Conservation (phyloP, 2,797 vertebrate species). For the Hydrocynus forskahlii region DNA sequence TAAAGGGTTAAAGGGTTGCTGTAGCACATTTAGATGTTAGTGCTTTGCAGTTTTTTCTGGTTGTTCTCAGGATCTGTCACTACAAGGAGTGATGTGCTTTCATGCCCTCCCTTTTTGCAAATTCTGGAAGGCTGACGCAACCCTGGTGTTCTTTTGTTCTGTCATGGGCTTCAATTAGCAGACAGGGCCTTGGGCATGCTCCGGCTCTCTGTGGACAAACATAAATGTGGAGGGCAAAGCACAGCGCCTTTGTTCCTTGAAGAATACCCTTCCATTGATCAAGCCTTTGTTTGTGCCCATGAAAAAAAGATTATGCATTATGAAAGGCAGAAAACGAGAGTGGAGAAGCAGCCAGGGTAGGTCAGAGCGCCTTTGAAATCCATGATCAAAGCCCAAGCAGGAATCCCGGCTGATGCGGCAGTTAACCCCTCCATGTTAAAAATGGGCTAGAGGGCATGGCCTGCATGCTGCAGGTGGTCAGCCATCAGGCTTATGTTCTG, state of each 20-base stretch:
- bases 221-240: slow-evolving; percentile 39
- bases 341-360: slow-evolving; percentile 20
- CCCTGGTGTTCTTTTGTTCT: slow-evolving; percentile 29
- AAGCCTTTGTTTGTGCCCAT: slow-evolving; percentile 44
- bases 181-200: slow-evolving; percentile 14
- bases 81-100: slow-evolving; percentile 21
- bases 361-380: slow-evolving; percentile 54
- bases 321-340: slow-evolving; percentile 26
- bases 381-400: slow-evolving; percentile 55
- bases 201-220: slow-evolving; percentile 43
- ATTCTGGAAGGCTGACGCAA: slow-evolving; percentile 36
- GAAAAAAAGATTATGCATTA: slow-evolving; percentile 21
- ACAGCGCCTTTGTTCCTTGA: slow-evolving; percentile 46
- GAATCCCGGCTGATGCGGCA: slow-evolving; percentile 12
- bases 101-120: slow-evolving; percentile 1
- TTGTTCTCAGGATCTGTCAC: slow-evolving; percentile 3
- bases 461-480: slow-evolving; percentile 15
- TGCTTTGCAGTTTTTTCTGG: neutral
- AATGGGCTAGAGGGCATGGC: slow-evolving; percentile 18
- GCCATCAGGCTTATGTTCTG: neutral
- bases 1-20: neutral
- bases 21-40: neutral
- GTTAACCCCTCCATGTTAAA: slow-evolving; percentile 41
- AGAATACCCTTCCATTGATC: slow-evolving; percentile 53
- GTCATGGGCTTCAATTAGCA: slow-evolving; percentile 42